Evolutionary conservation across 2,113 vertebrate genomes (phyloP).

Genomic region (Xerus inauris): DNA sequence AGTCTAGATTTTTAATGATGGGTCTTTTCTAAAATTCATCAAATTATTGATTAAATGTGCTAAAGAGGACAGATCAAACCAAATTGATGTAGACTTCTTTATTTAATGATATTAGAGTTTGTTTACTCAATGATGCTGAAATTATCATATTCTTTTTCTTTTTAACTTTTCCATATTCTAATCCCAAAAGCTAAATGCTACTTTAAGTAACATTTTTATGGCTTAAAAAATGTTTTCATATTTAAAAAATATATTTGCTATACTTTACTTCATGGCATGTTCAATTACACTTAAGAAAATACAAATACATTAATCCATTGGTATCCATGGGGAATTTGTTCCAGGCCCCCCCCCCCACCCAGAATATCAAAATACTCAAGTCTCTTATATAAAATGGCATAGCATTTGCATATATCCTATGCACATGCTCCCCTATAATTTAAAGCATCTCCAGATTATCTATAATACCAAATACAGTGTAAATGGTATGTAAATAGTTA

Average conservation of each 20-base stretch:
- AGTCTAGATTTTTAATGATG: slow-evolving; percentile 8
- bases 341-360: neutral
- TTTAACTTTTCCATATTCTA: neutral
- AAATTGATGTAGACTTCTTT: slow-evolving; percentile 20
- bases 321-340: neutral
- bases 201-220: slow-evolving; percentile 40
- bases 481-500: neutral
- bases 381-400: neutral
- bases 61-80: neutral
- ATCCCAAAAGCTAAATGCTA: slow-evolving; percentile 10
- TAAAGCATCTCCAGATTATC: neutral
- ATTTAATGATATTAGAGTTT: neutral
- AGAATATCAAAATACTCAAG: neutral
- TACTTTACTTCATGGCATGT: neutral
- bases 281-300: slow-evolving; percentile 50
- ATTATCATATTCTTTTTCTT: too few species aligned
- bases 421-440: neutral
- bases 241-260: neutral
- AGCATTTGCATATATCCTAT: neutral
- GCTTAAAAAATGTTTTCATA: slow-evolving; percentile 18
- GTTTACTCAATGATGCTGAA: neutral
- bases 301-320: neutral
- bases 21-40: slow-evolving; percentile 16
- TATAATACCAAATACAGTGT: neutral
- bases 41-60: slow-evolving; percentile 55